phyloP scores from a whole-genome alignment of 2,888 invertebrate species.

The Beris chalybata region DNA sequence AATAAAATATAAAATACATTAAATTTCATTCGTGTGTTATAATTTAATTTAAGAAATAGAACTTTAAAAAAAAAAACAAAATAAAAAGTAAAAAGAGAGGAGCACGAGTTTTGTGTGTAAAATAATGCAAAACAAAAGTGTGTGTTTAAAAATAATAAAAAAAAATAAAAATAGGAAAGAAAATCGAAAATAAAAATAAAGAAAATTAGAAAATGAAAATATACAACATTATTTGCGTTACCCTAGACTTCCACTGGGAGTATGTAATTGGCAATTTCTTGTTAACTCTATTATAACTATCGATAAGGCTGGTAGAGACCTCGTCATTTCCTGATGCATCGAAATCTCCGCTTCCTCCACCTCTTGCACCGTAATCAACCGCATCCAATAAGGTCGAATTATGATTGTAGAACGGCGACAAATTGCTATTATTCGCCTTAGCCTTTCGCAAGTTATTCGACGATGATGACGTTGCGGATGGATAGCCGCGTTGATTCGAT shows the following conservation, averaged over 20 bases:
- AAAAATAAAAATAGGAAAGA: slow-evolving; percentile 31
- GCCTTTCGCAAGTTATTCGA: background rate
- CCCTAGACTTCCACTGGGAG: slow-evolving; percentile 65
- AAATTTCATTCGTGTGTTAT: slow-evolving; percentile 6
- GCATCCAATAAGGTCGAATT: slow-evolving; percentile 15
- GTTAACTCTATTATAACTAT: slow-evolving; percentile 51
- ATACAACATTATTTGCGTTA: slow-evolving; percentile 48
- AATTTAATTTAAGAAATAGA: too few species aligned
- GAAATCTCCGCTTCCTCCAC: slow-evolving; percentile 35
- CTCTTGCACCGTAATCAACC: slow-evolving; percentile 37
- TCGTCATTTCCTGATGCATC: slow-evolving; percentile 49
- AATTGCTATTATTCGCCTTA: slow-evolving; percentile 47
- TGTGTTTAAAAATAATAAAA: slow-evolving; percentile 31
- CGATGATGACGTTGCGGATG: background rate
- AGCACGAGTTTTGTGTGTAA: slow-evolving; percentile 15
- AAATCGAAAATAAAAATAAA: slow-evolving; percentile 25
- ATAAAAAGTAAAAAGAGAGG: slow-evolving; percentile 6
- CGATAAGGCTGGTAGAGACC: slow-evolving; percentile 60
- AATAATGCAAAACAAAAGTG: slow-evolving; percentile 9
- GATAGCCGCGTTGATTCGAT: slow-evolving; percentile 9
- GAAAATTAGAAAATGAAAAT: slow-evolving; percentile 41
- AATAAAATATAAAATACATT: slow-evolving; percentile 1
- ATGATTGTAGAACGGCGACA: slow-evolving; percentile 40
- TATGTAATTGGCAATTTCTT: slow-evolving; percentile 62
- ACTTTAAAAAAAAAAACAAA: slow-evolving; percentile 7